Evolutionary conservation across 2,888 invertebrate genomes (phyloP), one percentile per base, ranked within the genome.

Genomic region (Axea sp.): DNA sequence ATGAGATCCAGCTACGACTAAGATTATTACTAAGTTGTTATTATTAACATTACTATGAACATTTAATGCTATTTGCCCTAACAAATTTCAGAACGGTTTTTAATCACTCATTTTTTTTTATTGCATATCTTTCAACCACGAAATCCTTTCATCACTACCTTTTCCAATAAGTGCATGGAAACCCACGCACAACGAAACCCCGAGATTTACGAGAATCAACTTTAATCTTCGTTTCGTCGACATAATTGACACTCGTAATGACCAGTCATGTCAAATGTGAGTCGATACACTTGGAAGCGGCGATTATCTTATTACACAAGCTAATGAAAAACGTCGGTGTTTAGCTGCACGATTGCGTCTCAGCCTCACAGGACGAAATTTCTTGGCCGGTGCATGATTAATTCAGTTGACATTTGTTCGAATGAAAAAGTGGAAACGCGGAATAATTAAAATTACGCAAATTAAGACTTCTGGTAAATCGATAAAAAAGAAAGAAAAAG

Each of bases 381-480:
- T 60, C 47, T 60, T 47, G 45, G 43, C 7, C 22, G 30, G 5
- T 8, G 19, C 35, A 19, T 41, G 49, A 51, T 68, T 59, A 57
- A 68, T 68, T 68, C 67, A 59, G 43, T 59, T 37, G 51, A 24
- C 49, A 19, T 47, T 35, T 30, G 19, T 17, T 24, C n/a, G 17
- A 43, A 2, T 45, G 30, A 53, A 53, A 59, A 69, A 64, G 57
- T 49, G 9, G 43, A 49, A 43, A 43, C 41, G 22, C 43, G 7
- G 22, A 43, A 43, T 45, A 51, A 59, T 57, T 43, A 24, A 59
- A 51, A 59, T 72, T 59, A 39, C 59, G 43, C 53, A 39, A 72
- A 65, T 65, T 51, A 51, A 59, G 72, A 57, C 19, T 43, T 53
- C 45, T 30, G 15, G 22, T 28, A 9, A 28, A 19, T 19, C 19